Base-by-base conservation (phyloP, 2,113 vertebrate species). In the Mesitornis unicolor region DNA sequence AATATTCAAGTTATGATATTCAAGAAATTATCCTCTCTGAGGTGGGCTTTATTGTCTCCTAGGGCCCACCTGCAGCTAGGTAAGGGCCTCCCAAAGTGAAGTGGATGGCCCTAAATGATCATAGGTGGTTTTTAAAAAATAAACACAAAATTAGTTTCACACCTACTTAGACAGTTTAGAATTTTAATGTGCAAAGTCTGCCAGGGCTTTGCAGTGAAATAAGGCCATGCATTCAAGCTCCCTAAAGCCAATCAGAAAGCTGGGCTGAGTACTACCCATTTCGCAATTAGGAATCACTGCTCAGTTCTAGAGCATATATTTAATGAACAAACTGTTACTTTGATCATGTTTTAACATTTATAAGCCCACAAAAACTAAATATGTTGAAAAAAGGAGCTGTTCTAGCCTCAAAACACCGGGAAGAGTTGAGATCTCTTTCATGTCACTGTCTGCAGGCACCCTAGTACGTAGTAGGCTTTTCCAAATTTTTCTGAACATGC, bases 111-210 rank as follows among this genome's bases (percentile, higher is more conserved):
- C 98, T 98, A 97, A 97, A 98, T 98, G 97, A 98, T 98, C 97
- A 98, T 97, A 98, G 97, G 97, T 97, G 96, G 97, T 96, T 98
- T 98, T 97, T 96, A 83, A 98, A 98, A 98, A 98, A 98, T 97
- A 98, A 98, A 98, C 97, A 98, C 86, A 95, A 97, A 98, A 98
- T 98, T 98, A 98, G 97, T 96, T 98, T 98, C 97, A 97, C 98
- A 98, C 98, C 97, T 98, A 98, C 98, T 98, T 98, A 98, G 97
- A 98, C 97, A 97, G 97, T 97, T 98, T 98, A 98, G 97, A 98
- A 97, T 98, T 98, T 98, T 98, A 98, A 98, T 97, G 97, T 97
- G 96, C 93, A 98, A 98, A 98, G 97, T 97, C 98, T 98, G 97
- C 97, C 98, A 98, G 96, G 92, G 95, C 96, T 97, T 97, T 97